Evolutionary conservation across 1,140 invertebrate species (phyloP).

Genomic region (Dreissena rostriformis): DNA sequence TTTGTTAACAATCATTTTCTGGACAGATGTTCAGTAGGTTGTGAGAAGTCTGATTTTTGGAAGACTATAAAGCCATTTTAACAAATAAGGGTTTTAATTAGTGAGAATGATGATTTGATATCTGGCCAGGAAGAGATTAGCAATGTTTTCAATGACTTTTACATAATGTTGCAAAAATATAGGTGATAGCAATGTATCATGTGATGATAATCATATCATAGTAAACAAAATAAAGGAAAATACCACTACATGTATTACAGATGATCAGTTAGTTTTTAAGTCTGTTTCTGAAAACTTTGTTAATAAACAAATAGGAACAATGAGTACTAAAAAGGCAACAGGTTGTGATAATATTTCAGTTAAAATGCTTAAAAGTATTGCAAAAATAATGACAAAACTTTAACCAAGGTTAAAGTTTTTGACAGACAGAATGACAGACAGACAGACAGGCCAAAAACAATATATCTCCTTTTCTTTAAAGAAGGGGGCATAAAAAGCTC

Average conservation of each 20-base stretch:
- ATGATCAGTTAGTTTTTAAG: slow-evolving; percentile 26
- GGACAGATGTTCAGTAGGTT: slow-evolving; percentile 8
- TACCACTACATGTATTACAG: background rate
- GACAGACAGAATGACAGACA: slow-evolving; percentile 29
- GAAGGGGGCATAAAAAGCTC: no score
- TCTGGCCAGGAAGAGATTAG: slow-evolving; percentile 23
- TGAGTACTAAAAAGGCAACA: slow-evolving; percentile 30
- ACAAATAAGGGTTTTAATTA: slow-evolving; percentile 3
- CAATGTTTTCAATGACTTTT: slow-evolving; percentile 33
- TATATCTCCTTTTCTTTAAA: no score
- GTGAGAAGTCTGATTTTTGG: slow-evolving; percentile 26
- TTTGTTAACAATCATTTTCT: slow-evolving; percentile 11
- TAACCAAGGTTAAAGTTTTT: background rate
- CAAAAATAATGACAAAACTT: background rate
- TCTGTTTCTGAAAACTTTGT: slow-evolving; percentile 13
- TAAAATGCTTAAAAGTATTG: background rate
- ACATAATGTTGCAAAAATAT: slow-evolving; percentile 16
- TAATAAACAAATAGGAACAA: slow-evolving; percentile 23
- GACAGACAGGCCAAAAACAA: no score
- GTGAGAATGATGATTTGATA: background rate
- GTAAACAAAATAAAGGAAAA: slow-evolving; percentile 24
- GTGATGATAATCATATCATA: slow-evolving; percentile 6
- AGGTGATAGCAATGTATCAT: slow-evolving; percentile 12
- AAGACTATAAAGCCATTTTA: slow-evolving; percentile 34
- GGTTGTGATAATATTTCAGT: slow-evolving; percentile 18